A percentile compares a stretch with the other conserved stretches of the same genome.
These are phyloP conservation scores for Rhogogaster chlorosoma DNA, from an alignment of 2,888 invertebrate species.

Conservation along the genomic window DNA sequence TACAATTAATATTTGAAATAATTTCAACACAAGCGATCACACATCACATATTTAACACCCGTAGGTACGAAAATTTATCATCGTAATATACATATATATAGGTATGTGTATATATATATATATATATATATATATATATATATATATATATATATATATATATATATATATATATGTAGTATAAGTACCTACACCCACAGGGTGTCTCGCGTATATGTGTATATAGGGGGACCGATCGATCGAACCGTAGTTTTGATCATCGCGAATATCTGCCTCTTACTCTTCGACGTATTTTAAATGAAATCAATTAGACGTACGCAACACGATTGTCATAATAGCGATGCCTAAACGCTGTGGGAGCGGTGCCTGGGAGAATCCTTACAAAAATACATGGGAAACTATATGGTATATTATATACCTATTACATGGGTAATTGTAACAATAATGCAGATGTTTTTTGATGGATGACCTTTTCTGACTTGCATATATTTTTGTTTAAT, in stretches of 20 bases:
- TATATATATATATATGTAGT: neutral
- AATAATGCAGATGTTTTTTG: no score
- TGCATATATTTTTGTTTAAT: no score
- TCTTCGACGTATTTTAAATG: neutral
- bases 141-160: neutral
- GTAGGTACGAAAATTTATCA: neutral
- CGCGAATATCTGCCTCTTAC: neutral
- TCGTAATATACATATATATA: neutral
- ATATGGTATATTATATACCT: neutral
- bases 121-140: neutral
- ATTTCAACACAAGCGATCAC: neutral
- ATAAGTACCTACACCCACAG: neutral
- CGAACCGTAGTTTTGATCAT: conserved; percentile 24
- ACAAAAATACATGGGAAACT: neutral
- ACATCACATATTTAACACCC: neutral
- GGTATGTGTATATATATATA: neutral
- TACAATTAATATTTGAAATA: neutral
- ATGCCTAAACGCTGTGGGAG: neutral
- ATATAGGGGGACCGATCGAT: conserved; percentile 39
- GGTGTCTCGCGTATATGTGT: conserved; percentile 8
- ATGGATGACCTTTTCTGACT: no score
- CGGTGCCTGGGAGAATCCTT: neutral
- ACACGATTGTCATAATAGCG: neutral
- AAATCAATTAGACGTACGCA: neutral
- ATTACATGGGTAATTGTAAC: neutral